A percentile compares a stretch with the other conserved stretches of the same genome.
These are phyloP conservation scores for Molossus molossus DNA, from an alignment of 2,797 vertebrate species.

Conservation along the genomic window DNA sequence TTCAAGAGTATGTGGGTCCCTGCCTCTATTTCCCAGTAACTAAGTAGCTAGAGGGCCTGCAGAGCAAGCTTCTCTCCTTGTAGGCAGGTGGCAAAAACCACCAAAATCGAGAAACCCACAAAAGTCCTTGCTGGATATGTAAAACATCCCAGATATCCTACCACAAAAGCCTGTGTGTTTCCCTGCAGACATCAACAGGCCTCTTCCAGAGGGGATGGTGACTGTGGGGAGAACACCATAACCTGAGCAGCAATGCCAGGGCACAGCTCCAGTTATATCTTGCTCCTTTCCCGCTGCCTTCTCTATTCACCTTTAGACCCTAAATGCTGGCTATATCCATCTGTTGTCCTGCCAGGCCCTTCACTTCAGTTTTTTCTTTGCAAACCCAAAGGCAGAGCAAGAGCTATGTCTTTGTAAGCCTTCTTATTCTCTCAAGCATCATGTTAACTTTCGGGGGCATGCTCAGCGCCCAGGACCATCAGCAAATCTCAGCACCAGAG, in stretches of 20 bases:
- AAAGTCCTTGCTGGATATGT: background rate
- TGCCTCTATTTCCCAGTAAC: conserved; percentile 59
- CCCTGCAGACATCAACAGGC: background rate
- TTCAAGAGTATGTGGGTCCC: conserved; percentile 58
- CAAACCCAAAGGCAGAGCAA: conserved; percentile 39
- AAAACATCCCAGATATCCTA: background rate
- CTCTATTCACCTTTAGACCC: background rate
- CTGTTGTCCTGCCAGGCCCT: background rate
- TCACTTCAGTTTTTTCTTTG: background rate
- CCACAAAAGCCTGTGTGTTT: background rate
- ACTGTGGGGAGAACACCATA: background rate
- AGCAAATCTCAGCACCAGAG: background rate
- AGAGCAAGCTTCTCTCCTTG: background rate
- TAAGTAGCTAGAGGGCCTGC: background rate
- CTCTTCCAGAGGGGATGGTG: background rate
- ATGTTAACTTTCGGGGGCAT: background rate
- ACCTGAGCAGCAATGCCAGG: background rate
- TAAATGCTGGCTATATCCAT: background rate
- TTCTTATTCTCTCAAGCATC: conserved; percentile 13
- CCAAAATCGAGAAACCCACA: background rate
- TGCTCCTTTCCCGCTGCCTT: background rate
- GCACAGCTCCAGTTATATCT: background rate
- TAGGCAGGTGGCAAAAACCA: conserved; percentile 17
- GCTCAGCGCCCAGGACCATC: background rate
- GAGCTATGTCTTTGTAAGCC: background rate